These are phyloP conservation scores for Microctonus hyperodae DNA, from an alignment of 2,888 invertebrate species.

Conservation along the genomic window DNA sequence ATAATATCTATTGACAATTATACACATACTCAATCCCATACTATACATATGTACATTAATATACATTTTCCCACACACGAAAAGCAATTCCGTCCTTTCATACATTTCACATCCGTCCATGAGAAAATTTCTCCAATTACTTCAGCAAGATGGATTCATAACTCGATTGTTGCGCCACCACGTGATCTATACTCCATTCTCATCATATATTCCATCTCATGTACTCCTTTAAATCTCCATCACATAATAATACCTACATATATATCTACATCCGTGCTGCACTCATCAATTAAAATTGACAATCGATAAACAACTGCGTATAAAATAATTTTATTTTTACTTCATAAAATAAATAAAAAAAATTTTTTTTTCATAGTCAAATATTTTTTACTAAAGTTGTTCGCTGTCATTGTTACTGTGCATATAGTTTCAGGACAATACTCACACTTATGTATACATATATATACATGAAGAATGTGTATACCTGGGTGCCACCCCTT, in stretches of 20 bases:
- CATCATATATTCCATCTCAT: conserved; percentile 12
- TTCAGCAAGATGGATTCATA: conserved; percentile 44
- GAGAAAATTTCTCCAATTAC: conserved; percentile 38
- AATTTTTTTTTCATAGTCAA: not conserved
- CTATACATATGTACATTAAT: not conserved
- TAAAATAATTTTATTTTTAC: not conserved
- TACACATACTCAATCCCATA: too few relatives aligned
- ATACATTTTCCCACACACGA: not conserved
- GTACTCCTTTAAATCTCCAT: conserved; percentile 11
- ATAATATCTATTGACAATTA: too few relatives aligned
- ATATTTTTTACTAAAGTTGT: not conserved
- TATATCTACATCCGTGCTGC: too few relatives aligned
- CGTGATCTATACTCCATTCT: conserved; percentile 23
- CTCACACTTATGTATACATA: conserved; percentile 22
- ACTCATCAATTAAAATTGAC: not conserved
- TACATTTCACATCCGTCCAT: conserved; percentile 23
- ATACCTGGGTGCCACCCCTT: conserved; percentile 56
- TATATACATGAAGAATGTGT: conserved; percentile 28
- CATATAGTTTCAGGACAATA: not conserved
- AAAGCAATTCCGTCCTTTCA: conserved; percentile 40
- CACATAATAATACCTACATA: conserved; percentile 2
- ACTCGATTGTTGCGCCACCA: conserved; percentile 35
- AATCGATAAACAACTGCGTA: not conserved
- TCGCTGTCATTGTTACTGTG: not conserved
- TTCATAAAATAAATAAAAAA: not conserved